These are phyloP conservation scores for Actinostola sp. DNA, from an alignment of 92 coral and sea anemone genomes.

Conservation along the genomic window DNA sequence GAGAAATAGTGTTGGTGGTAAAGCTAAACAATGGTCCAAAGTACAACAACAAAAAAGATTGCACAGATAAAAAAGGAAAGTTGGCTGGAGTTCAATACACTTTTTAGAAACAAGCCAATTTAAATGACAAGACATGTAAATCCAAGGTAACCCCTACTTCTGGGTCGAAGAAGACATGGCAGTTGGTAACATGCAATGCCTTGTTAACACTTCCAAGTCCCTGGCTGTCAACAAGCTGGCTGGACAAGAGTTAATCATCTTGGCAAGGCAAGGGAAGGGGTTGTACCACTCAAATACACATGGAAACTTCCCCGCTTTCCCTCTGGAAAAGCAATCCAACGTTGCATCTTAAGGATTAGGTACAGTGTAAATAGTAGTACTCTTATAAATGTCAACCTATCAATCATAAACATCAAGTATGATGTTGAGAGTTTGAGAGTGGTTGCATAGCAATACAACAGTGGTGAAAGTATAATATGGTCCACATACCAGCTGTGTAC, in stretches of 20 bases:
- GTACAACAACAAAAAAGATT: constrained; percentile 76
- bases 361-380: background rate
- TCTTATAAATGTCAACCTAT: too few species aligned
- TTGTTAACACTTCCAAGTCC: constrained; percentile 67
- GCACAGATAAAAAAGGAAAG: constrained; percentile 70
- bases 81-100: constrained; percentile 79
- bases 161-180: constrained; percentile 85
- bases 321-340: constrained; percentile 62
- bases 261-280: constrained; percentile 88
- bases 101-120: constrained; percentile 71
- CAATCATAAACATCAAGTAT: too few species aligned
- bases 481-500: background rate
- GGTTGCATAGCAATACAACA: too few species aligned
- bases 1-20: constrained; percentile 67
- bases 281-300: constrained; percentile 75
- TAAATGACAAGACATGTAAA: constrained; percentile 45
- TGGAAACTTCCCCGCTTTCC: constrained; percentile 90
- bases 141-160: constrained; percentile 37
- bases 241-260: constrained; percentile 94
- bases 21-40: constrained; percentile 75
- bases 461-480: background rate
- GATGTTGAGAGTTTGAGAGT: too few species aligned
- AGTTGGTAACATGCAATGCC: constrained; percentile 63
- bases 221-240: constrained; percentile 74
- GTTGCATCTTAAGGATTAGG: constrained; percentile 87